Evolutionary conservation across 2,113 vertebrate genomes (phyloP), one percentile per base, ranked within the genome.

Genomic region (Ranitomeya variabilis): DNA sequence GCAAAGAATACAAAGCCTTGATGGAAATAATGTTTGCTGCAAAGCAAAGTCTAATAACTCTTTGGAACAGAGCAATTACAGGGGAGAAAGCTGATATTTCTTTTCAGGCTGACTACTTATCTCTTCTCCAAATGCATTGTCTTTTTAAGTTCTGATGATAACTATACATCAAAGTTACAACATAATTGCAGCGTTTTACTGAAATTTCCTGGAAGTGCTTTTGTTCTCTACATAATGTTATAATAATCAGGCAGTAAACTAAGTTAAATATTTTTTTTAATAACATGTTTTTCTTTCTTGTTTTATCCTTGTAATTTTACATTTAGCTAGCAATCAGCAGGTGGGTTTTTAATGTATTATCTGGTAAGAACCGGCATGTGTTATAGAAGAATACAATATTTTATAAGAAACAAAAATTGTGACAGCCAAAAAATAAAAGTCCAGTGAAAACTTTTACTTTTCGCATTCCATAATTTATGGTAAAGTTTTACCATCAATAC

Each of bases 81-180:
- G 87, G 45, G 81, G 71, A 89, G 87, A 89, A 84, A 84, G 81
- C 81, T 84, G 87, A 89, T 89, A 89, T 89, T 89, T 89, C 81
- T 89, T 89, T 89, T 89, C 87, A 89, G 87, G 59, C 87, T 67
- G 71, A 84, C 87, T 89, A 89, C 81, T 89, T 89, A 89, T 89
- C 87, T 89, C 81, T 89, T n/a, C 81, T 89, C 87, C 87, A 89
- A 89, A 84, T 89, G 87, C 87, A 89, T 89, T 89, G 87, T 89
- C 87, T 89, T 89, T 89, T 89, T 89, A 89, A 85, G 87, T 89
- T 89, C 71, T 77, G 81, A 89, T 89, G 87, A 89, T 89, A 89
- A 89, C 80, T 81, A 89, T 89, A 89, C 87, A 89, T 89, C 87
- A 89, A 89, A 89, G 87, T 89, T 89, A 89, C 87, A 89, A 84